phyloP scores from a whole-genome alignment of 2,888 invertebrate species.

The Hydrotaea cyrtoneurina region DNA sequence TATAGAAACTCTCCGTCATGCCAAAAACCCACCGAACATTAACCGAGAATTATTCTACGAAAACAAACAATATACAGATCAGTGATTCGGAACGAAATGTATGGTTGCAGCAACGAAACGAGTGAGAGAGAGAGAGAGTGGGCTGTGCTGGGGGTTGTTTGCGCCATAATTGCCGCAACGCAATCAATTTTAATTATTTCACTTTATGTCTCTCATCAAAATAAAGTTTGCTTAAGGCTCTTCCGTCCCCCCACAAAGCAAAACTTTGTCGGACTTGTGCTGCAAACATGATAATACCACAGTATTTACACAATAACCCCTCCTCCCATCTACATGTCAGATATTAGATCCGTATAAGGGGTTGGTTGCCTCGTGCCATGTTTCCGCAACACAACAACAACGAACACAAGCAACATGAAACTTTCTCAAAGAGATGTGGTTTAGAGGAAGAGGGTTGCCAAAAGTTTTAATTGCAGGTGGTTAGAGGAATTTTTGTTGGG shows the following conservation, averaged over 20 bases:
- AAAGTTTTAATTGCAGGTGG: no score
- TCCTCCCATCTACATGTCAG: neutral
- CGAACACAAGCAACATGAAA: neutral
- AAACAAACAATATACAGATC: conserved; percentile 5
- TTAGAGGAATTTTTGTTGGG: no score
- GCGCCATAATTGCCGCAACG: neutral
- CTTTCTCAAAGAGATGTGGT: neutral
- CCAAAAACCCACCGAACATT: neutral
- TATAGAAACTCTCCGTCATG: no score
- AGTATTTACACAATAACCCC: neutral
- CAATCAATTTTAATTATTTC: conserved; percentile 2
- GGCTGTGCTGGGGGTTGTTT: neutral
- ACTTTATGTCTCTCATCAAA: conserved; percentile 9
- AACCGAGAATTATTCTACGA: neutral
- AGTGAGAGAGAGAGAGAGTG: neutral
- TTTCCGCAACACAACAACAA: neutral
- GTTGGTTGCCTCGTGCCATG: neutral
- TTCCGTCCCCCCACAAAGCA: neutral
- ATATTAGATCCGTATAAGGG: neutral
- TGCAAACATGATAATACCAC: neutral
- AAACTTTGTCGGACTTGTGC: neutral
- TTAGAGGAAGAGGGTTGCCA: neutral
- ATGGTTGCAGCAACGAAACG: neutral
- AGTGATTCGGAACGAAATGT: conserved; percentile 3
- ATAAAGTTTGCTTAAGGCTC: neutral